phyloP scores from a whole-genome alignment of 2,888 invertebrate species.

The Temnothorax rugatulus region DNA sequence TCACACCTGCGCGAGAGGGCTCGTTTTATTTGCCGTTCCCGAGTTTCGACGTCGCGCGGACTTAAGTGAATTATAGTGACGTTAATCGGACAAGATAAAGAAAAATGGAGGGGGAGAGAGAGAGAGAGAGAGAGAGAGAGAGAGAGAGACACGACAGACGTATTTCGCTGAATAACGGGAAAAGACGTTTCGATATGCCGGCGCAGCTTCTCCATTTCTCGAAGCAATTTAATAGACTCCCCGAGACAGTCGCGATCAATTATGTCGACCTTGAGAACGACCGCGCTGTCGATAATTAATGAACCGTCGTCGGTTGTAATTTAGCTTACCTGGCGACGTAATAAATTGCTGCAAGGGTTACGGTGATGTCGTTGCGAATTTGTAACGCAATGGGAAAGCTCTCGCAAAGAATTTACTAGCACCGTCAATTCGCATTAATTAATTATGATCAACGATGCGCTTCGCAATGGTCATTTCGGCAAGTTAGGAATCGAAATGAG shows the following conservation, averaged over 20 bases:
- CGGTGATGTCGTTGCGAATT: neutral
- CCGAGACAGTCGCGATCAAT: conserved; percentile 46
- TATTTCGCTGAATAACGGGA: conserved; percentile 1
- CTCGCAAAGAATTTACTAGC: neutral
- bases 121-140: too few species aligned
- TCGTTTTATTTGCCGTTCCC: conserved; percentile 41
- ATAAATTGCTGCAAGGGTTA: conserved; percentile 32
- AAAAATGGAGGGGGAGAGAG: neutral
- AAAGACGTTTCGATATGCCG: conserved; percentile 2
- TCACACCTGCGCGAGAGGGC: conserved; percentile 37
- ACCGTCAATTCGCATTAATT: conserved; percentile 17
- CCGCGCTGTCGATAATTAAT: conserved; percentile 44
- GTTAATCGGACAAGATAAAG: conserved; percentile 42
- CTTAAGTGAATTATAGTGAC: conserved; percentile 43
- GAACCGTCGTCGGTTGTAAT: conserved; percentile 48
- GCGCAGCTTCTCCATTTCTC: conserved; percentile 5
- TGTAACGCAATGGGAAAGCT: neutral
- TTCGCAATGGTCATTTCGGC: neutral
- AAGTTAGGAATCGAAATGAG: neutral
- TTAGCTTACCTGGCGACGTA: conserved; percentile 33
- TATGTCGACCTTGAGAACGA: conserved; percentile 47
- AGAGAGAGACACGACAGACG: neutral
- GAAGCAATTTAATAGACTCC: conserved; percentile 36
- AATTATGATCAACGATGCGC: conserved; percentile 4
- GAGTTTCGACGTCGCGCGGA: conserved; percentile 41